Percentiles rank a stretch among this genome's conserved stretches.
phyloP scores from a whole-genome alignment of 2,888 invertebrate species.

The Dasypogon diadema region DNA sequence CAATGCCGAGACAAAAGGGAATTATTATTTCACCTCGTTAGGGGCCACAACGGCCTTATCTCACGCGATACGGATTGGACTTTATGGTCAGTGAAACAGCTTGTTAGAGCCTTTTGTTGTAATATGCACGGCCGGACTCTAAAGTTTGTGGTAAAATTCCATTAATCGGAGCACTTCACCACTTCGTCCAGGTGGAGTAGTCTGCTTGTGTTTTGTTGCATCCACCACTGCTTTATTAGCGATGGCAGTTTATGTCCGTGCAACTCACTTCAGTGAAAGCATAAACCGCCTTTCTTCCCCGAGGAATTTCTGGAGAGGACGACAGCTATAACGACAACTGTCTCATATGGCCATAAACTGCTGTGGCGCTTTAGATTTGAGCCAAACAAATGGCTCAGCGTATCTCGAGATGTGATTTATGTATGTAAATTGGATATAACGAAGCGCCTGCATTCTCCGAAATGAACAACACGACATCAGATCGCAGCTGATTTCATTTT shows the following conservation, averaged over 20 bases:
- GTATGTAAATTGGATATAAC: conserved; percentile 41
- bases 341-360: no score
- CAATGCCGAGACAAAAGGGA: conserved; percentile 29
- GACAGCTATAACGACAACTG: no score
- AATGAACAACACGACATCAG: neutral
- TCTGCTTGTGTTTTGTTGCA: no score
- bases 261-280: neutral
- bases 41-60: conserved; percentile 13
- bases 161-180: conserved; percentile 10
- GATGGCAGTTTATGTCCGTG: conserved; percentile 5
- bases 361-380: neutral
- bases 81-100: conserved; percentile 41
- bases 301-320: neutral
- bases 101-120: conserved; percentile 34
- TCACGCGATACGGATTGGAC: conserved; percentile 44
- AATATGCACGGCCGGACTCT: neutral
- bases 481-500: conserved; percentile 28
- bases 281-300: conserved; percentile 12
- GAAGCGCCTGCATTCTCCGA: conserved; percentile 20
- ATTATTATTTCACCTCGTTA: conserved; percentile 42
- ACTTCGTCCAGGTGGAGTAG: neutral
- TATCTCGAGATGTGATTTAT: conserved; percentile 47
- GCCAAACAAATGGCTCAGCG: conserved; percentile 30
- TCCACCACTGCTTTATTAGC: neutral
- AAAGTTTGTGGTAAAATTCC: conserved; percentile 25